Evolutionary conservation across 2,797 vertebrate species (phyloP).

Genomic region (Hippopotamyrus pictus): DNA sequence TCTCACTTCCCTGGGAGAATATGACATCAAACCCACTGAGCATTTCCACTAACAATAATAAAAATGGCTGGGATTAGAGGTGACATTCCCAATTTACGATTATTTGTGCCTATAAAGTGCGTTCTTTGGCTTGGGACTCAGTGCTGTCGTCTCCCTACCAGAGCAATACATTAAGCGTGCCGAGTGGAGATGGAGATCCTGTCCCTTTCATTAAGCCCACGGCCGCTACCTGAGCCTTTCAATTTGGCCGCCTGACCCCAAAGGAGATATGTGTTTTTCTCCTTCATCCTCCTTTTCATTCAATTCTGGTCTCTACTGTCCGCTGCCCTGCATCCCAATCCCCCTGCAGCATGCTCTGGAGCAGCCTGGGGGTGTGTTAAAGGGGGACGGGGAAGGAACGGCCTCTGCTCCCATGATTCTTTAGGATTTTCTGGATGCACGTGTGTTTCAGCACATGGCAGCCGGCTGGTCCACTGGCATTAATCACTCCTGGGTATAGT

Average conservation of each 20-base stretch:
- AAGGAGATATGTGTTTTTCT: slow-evolving; percentile 69
- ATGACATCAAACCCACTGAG: slow-evolving; percentile 95
- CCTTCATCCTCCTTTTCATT: slow-evolving; percentile 28
- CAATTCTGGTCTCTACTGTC: slow-evolving; percentile 22
- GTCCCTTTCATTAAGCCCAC: slow-evolving; percentile 89
- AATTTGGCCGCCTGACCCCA: slow-evolving; percentile 71
- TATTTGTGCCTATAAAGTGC: slow-evolving; percentile 99
- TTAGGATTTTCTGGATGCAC: not conserved
- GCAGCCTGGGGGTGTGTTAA: not conserved
- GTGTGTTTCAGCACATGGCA: not conserved
- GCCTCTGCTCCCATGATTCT: not conserved
- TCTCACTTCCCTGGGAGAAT: slow-evolving; percentile 83
- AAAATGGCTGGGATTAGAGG: slow-evolving; percentile 98
- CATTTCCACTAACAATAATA: slow-evolving; percentile 98
- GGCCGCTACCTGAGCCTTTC: slow-evolving; percentile 86
- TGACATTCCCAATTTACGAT: slow-evolving; percentile 99
- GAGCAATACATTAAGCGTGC: slow-evolving; percentile 90
- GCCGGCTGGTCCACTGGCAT: not conserved
- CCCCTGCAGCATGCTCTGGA: not conserved
- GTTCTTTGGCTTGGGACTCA: slow-evolving; percentile 91
- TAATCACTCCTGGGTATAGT: not conserved
- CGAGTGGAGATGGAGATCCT: slow-evolving; percentile 92
- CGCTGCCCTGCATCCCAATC: not conserved
- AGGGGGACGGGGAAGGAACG: not conserved
- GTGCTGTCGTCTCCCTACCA: slow-evolving; percentile 73